These are phyloP conservation scores for Urosaurus nigricauda DNA, from an alignment of 2,797 vertebrate genomes.

Conservation along the genomic window DNA sequence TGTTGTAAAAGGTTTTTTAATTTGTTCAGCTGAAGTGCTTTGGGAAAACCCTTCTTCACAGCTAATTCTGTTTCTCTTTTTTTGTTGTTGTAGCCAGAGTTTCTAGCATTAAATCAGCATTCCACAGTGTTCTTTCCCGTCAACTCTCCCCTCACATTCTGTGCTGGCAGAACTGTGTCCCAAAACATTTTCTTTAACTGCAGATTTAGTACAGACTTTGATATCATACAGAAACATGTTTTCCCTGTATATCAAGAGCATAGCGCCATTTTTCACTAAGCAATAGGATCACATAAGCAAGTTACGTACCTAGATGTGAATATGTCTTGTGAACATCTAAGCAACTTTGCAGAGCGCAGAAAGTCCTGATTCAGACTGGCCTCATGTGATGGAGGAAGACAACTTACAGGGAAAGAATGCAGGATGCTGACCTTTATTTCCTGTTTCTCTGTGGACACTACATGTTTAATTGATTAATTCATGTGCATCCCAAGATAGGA, in stretches of 20 bases:
- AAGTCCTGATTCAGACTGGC: constrained; percentile 4
- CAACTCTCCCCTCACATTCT: not conserved
- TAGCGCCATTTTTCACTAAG: not conserved
- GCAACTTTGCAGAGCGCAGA: not conserved
- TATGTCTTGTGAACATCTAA: not conserved
- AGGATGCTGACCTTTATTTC: constrained; percentile 1
- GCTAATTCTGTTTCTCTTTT: too few relatives aligned
- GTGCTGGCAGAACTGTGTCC: not conserved
- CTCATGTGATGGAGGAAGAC: not conserved
- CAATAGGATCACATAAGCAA: not conserved
- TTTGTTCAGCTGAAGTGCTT: too few relatives aligned
- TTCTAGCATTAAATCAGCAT: too few relatives aligned
- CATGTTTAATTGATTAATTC: not conserved
- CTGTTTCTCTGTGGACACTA: not conserved
- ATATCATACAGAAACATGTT: not conserved
- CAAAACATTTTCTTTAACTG: not conserved
- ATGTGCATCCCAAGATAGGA: not conserved
- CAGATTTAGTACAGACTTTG: not conserved
- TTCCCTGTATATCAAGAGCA: not conserved
- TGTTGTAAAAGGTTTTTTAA: too few relatives aligned
- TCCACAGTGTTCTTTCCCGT: too few relatives aligned
- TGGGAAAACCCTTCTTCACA: too few relatives aligned
- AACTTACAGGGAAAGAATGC: constrained; percentile 11
- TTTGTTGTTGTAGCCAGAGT: too few relatives aligned
- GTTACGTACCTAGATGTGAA: not conserved